Conservation (phyloP, 2,113 vertebrate species). For the Gymnarchus niloticus region DNA sequence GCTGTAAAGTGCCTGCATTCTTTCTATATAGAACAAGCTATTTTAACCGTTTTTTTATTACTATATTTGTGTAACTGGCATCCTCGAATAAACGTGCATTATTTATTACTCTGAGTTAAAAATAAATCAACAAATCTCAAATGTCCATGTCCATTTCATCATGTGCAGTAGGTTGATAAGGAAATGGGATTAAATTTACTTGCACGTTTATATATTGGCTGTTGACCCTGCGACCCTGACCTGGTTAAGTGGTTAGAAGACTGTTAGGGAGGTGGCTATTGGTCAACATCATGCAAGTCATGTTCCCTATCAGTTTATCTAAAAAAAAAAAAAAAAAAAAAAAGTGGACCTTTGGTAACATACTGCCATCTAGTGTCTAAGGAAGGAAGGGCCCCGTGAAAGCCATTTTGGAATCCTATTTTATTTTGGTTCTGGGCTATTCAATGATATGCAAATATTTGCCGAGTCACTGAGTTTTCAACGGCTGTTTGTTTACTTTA, state of each 20-base stretch:
- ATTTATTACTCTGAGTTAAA: slow-evolving; percentile 55
- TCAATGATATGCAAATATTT: background rate
- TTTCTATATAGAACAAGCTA: slow-evolving; percentile 39
- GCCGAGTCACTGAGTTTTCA: background rate
- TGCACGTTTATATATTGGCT: too few species aligned
- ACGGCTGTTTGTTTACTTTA: background rate
- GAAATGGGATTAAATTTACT: too few species aligned
- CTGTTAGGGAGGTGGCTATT: too few species aligned
- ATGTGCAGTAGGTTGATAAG: background rate
- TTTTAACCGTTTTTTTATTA: slow-evolving; percentile 35
- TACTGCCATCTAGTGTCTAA: slow-evolving; percentile 23
- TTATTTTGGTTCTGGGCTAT: background rate
- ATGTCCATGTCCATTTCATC: background rate
- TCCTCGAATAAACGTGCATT: slow-evolving; percentile 39
- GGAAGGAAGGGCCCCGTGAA: background rate
- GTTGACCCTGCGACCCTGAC: too few species aligned
- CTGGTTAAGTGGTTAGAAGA: too few species aligned
- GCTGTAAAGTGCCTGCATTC: slow-evolving; percentile 55
- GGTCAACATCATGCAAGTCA: too few species aligned
- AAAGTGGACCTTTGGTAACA: background rate
- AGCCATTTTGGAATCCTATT: background rate
- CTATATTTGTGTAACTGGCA: slow-evolving; percentile 36
- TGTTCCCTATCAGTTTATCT: background rate
- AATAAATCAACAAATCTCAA: slow-evolving; percentile 20
- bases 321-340: background rate